Base-by-base conservation (phyloP, 2,797 vertebrate genomes). In the Eulemur albifrons region DNA sequence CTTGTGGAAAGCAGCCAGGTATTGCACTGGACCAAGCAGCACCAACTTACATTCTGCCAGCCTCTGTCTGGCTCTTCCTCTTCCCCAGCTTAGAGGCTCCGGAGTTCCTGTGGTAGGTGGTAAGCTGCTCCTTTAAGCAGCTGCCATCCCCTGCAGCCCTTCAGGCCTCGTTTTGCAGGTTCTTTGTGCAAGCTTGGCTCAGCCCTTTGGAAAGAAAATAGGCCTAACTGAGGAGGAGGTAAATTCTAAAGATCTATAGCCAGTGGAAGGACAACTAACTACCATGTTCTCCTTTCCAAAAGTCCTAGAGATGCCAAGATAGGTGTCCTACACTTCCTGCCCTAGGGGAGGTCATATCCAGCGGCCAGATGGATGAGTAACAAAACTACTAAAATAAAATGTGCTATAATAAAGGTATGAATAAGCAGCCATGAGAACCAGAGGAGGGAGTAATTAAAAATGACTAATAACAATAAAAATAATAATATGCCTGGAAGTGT, bases 381-480 rank as follows among this genome's bases (percentile, higher is more conserved):
- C 45, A 30, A 96, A 85, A 92, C 93, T 73, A 82, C 65, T 88
- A 65, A 87, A 90, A 86, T 86, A 83, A 97, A 89, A 96, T 65
- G n/a, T 65, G 72, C 84, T 85, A n/a, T 95, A 93, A 93, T 80
- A 88, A 88, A 95, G 72, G 54, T 21, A 77, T 73, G 48, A 90
- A 61, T 73, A 92, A 43, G 85, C 40, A 81, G 50, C 59, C 54
- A 73, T 90, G 54, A 82, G 84, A 81, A 93, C 75, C 81, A 81
- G 27, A 76, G 32, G 69, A 75, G 48, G 90, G 79, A 77, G 54
- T 94, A 59, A 95, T 96, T 98, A 93, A 54, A 88, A 92, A 81
- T 89, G 80, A 88, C 93, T 90, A 70, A 90, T 80, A 95, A 40
- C 90, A 88, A 97, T 86, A 96, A 79, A 83, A 92, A 75, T 69